Conservation (phyloP, 2,113 vertebrate genomes). For the Stomatorhinus ivindoensis region DNA sequence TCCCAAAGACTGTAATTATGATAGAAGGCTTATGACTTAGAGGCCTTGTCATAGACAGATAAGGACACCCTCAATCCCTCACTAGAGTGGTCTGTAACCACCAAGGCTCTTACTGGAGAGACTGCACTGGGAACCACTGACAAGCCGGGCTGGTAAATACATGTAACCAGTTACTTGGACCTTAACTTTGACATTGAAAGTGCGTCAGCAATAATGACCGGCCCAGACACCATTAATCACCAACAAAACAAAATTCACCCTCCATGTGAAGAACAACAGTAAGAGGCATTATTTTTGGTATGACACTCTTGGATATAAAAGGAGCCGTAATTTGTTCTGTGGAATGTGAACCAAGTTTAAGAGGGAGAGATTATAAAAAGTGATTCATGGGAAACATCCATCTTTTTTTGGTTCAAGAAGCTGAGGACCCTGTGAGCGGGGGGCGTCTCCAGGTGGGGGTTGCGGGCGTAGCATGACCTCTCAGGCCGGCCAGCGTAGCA, state of each 20-base stretch:
- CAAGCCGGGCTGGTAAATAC: neutral
- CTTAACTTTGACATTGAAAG: slow-evolving; percentile 8
- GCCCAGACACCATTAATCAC: neutral
- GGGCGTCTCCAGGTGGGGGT: neutral
- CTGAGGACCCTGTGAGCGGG: neutral
- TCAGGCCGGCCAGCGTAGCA: neutral
- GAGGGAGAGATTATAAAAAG: neutral
- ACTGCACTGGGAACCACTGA: neutral
- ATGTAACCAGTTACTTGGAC: slow-evolving; percentile 7
- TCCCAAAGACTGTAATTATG: neutral
- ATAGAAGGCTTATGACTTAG: neutral
- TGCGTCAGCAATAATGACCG: too few species aligned
- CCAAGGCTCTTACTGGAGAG: neutral
- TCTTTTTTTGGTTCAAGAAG: neutral
- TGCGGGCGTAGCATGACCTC: neutral
- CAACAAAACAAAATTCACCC: neutral
- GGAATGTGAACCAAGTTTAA: neutral
- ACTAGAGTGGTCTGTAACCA: neutral
- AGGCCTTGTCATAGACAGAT: neutral
- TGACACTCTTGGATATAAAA: neutral
- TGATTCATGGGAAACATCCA: neutral
- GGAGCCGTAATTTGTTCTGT: neutral
- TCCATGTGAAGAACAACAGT: neutral
- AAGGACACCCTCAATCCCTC: neutral
- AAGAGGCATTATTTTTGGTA: neutral